Conservation (phyloP, 2,888 invertebrate species). For the Latheticus oryzae region DNA sequence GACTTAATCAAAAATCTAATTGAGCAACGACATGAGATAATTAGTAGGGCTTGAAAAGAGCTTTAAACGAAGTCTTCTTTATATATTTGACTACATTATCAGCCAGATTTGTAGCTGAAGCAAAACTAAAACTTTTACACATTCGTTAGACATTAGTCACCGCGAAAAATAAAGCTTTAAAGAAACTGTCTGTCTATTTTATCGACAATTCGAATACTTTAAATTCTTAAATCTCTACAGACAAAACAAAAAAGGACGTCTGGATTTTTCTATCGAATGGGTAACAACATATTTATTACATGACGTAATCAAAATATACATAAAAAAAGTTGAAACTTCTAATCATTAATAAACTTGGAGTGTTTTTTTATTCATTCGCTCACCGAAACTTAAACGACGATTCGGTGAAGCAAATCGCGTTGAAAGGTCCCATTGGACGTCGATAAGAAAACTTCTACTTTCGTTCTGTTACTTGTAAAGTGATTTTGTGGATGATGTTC, state of each 20-base stretch:
- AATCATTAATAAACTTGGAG: constrained; percentile 26
- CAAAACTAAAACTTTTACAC: too few relatives aligned
- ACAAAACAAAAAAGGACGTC: too few relatives aligned
- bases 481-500: constrained; percentile 48
- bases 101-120: neutral
- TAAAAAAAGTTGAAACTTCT: constrained; percentile 4
- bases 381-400: constrained; percentile 29
- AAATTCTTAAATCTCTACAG: too few relatives aligned
- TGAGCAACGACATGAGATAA: constrained; percentile 19
- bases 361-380: constrained; percentile 16
- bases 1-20: constrained; percentile 26
- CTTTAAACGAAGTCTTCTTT: neutral
- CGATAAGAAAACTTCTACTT: constrained; percentile 47
- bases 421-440: constrained; percentile 37
- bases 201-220: too few relatives aligned
- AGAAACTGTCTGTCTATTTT: too few relatives aligned
- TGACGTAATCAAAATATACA: constrained; percentile 2
- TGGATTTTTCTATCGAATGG: too few relatives aligned
- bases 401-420: constrained; percentile 33
- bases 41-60: constrained; percentile 13
- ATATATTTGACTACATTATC: constrained; percentile 1
- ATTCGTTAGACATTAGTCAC: too few relatives aligned
- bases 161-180: too few relatives aligned
- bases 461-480: constrained; percentile 49
- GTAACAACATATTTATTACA: neutral